Conservation (phyloP, 2,888 invertebrate genomes). For the Apotomis capreana region DNA sequence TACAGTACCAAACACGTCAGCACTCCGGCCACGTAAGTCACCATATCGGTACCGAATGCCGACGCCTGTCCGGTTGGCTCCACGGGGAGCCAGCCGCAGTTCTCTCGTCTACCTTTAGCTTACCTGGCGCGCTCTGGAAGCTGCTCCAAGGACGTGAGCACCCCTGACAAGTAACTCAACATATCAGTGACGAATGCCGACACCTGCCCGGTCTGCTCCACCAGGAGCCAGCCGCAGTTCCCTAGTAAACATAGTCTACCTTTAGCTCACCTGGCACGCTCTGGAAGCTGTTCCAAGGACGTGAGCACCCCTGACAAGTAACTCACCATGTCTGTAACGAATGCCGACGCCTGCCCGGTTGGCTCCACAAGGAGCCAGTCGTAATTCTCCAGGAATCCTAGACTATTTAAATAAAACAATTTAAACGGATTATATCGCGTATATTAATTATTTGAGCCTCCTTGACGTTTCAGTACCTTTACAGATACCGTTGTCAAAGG, state of each 20-base stretch:
- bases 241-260: too few relatives aligned
- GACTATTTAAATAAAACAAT: too few relatives aligned
- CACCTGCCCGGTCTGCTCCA: constrained; percentile 95
- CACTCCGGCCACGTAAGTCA: constrained; percentile 95
- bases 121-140: constrained; percentile 95
- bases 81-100: constrained; percentile 95
- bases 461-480: too few relatives aligned
- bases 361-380: constrained; percentile 96
- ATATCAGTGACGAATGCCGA: constrained; percentile 97
- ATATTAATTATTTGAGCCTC: too few relatives aligned
- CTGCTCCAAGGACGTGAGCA: constrained; percentile 96
- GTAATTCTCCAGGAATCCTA: constrained; percentile 95
- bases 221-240: constrained; percentile 94
- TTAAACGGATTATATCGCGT: too few relatives aligned
- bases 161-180: constrained; percentile 95
- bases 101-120: too few relatives aligned
- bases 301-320: constrained; percentile 96
- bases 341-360: constrained; percentile 95
- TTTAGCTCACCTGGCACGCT: constrained; percentile 91
- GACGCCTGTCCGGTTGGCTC: constrained; percentile 97
- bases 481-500: too few relatives aligned
- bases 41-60: constrained; percentile 95
- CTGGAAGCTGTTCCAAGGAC: constrained; percentile 96
- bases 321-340: constrained; percentile 96
- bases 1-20: constrained; percentile 97